Conservation (phyloP, 2,113 vertebrate genomes). For the Myodes glareolus region DNA sequence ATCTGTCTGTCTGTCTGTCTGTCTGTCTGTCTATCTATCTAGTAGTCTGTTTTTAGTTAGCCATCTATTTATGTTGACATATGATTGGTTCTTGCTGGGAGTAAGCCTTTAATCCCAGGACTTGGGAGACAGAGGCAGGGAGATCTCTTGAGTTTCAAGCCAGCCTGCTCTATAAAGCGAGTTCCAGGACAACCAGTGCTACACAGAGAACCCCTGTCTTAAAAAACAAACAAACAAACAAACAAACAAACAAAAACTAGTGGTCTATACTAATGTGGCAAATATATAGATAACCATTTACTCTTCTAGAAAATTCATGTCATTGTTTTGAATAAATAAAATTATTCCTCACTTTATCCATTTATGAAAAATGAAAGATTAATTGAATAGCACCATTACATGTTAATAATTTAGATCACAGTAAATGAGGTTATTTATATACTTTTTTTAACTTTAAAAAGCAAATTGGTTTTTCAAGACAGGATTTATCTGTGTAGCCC, state of each 20-base stretch:
- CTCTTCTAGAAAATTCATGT: slow-evolving; percentile 7
- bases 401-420: slow-evolving; percentile 42
- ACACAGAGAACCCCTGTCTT: background rate
- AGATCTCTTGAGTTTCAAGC: background rate
- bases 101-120: background rate
- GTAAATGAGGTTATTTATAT: slow-evolving; percentile 9
- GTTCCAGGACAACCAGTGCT: background rate
- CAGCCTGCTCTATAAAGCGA: too few relatives aligned
- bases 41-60: background rate
- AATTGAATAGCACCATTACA: slow-evolving; percentile 11
- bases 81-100: background rate
- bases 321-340: slow-evolving; percentile 44
- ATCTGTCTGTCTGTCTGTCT: too few relatives aligned
- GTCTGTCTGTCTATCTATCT: too few relatives aligned
- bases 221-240: background rate
- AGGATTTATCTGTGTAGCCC: background rate
- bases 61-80: background rate
- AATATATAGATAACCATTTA: background rate
- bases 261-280: background rate
- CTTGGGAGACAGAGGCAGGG: background rate
- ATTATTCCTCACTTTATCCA: slow-evolving; percentile 40
- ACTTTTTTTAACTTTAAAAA: background rate
- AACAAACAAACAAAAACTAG: background rate
- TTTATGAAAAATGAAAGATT: slow-evolving; percentile 57
- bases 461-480: background rate